These are phyloP conservation scores for Choloepus hoffmanni DNA, from an alignment of 2,113 vertebrate genomes.

Conservation along the genomic window DNA sequence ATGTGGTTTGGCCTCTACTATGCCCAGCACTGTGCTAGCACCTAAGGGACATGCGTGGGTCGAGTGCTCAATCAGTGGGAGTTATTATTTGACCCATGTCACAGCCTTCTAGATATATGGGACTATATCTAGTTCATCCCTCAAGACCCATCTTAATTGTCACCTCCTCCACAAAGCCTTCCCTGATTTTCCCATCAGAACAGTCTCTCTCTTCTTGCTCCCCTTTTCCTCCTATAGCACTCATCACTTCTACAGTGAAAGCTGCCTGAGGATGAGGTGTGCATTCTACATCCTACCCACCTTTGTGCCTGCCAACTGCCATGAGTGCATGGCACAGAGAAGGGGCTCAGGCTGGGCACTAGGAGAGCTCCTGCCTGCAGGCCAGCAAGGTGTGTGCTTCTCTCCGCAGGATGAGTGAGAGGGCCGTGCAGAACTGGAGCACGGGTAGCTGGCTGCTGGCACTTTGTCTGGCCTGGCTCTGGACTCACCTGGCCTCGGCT, in stretches of 20 bases:
- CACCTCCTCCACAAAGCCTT: not conserved
- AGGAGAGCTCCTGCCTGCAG: not conserved
- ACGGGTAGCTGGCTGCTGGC: constrained; percentile 87
- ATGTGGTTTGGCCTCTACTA: not conserved
- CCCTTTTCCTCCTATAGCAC: not conserved
- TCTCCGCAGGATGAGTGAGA: constrained; percentile 89
- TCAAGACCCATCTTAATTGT: not conserved
- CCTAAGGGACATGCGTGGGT: not conserved
- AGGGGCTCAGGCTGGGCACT: not conserved
- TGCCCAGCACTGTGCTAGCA: not conserved
- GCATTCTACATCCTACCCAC: not conserved
- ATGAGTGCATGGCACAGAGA: not conserved
- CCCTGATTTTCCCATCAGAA: not conserved
- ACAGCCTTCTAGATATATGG: not conserved
- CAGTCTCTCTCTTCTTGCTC: not conserved
- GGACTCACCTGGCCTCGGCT: constrained; percentile 88
- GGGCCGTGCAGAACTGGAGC: constrained; percentile 85
- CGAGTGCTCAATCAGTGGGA: not conserved
- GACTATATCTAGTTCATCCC: not conserved
- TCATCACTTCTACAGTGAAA: not conserved
- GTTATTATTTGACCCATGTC: not conserved
- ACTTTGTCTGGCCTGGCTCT: constrained; percentile 90
- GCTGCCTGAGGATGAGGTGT: not conserved
- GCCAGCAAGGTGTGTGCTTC: not conserved
- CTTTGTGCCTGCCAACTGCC: not conserved